These are phyloP conservation scores for Psittacula echo DNA, from an alignment of 2,797 vertebrate species.

Conservation along the genomic window DNA sequence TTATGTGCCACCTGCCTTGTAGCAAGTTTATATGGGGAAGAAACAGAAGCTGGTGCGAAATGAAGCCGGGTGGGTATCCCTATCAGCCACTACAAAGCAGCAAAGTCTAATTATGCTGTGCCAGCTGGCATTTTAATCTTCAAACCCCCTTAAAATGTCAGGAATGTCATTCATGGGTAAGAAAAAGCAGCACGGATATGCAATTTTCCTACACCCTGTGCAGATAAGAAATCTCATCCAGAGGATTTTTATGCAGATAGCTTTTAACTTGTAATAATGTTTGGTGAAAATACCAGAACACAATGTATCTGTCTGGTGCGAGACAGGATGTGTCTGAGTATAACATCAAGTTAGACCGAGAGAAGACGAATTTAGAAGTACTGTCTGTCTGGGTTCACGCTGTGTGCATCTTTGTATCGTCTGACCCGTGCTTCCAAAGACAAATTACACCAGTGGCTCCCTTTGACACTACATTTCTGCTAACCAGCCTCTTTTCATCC, in stretches of 20 bases:
- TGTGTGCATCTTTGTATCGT: not conserved
- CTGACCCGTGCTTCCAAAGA: not conserved
- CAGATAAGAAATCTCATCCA: conserved; percentile 3
- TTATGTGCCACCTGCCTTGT: not conserved
- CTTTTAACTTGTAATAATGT: not conserved
- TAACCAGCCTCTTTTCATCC: not conserved
- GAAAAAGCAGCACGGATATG: not conserved
- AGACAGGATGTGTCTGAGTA: conserved; percentile 2
- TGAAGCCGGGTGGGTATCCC: not conserved
- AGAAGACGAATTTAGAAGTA: not conserved
- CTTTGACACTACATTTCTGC: not conserved
- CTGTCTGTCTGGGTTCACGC: not conserved
- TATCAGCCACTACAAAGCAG: not conserved
- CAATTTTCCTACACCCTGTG: not conserved
- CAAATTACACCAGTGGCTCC: not conserved
- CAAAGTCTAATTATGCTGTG: conserved; percentile 6
- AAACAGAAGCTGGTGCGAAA: not conserved
- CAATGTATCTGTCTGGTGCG: not conserved
- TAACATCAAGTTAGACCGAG: not conserved
- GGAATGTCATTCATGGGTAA: conserved; percentile 23
- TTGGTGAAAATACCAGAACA: conserved; percentile 17
- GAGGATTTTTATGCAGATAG: not conserved
- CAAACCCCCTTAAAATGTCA: not conserved
- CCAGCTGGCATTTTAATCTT: conserved; percentile 41
- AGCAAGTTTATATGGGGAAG: not conserved